These are phyloP conservation scores for Prosopocoilus inquinatus DNA, from an alignment of 2,888 invertebrate species.

Conservation along the genomic window DNA sequence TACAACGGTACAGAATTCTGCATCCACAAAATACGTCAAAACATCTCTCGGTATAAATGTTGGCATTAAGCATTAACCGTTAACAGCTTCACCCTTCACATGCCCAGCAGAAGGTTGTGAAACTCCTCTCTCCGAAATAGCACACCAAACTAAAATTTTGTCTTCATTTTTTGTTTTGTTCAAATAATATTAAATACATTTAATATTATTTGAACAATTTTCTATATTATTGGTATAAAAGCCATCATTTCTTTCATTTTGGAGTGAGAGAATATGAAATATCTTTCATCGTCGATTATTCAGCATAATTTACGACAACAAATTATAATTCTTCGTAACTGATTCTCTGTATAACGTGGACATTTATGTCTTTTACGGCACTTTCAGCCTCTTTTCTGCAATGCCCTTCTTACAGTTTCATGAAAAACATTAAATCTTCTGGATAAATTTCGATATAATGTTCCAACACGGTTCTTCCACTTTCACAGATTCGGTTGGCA, in stretches of 20 bases:
- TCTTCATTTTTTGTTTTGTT: background rate
- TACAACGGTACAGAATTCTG: no score
- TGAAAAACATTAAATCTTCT: background rate
- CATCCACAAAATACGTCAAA: no score
- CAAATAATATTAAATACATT: background rate
- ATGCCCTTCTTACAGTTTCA: background rate
- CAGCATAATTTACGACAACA: no score
- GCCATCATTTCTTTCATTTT: background rate
- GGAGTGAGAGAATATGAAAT: background rate
- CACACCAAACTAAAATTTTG: background rate
- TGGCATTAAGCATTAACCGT: background rate
- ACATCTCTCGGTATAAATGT: background rate
- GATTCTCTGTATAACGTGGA: background rate
- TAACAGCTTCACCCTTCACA: no score
- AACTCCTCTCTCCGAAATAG: background rate
- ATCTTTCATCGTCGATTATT: no score
- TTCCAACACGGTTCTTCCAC: background rate
- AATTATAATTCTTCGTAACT: background rate
- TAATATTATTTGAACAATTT: no score
- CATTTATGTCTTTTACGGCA: background rate
- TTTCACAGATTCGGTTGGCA: background rate
- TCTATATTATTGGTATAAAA: no score
- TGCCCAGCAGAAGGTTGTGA: no score
- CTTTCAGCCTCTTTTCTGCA: background rate
- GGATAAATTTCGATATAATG: background rate